Base-by-base conservation (phyloP, 2,797 vertebrate species). In the Arremon brunneinucha region DNA sequence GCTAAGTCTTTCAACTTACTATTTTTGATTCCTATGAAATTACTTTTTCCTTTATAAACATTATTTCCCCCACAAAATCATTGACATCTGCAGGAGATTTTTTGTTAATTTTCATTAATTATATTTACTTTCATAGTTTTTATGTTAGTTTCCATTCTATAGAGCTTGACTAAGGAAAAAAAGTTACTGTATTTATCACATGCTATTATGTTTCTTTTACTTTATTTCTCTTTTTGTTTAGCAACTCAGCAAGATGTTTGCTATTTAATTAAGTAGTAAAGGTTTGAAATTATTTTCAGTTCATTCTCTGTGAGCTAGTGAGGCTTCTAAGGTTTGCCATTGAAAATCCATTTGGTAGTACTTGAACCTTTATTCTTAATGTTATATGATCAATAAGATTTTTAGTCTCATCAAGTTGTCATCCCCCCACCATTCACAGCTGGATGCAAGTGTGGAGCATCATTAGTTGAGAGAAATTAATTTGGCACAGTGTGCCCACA, bases 351-450 rank as follows among this genome's bases (percentile, higher is more conserved):
- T 64, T 83, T 14, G 8, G 14, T 26, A 19, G 64, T 55, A 35
- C 14, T 3, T 32, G 12, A 2, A 5, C 21, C 7, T 83, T 63
- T n/a, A 49, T 37, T 91, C 53, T 72, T 76, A 22, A 50, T 53
- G 13, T 62, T 41, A 35, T 4, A 7, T 23, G 20, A 6, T 22
- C 20, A 59, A 14, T 2, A 62, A 75, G 17, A 49, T 35, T 75
- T 85, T 89, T 35, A 17, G 26, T 46, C 41, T 50, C 21, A 63
- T 80, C 12, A 50, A 23, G 6, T 32, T 68, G 3, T 67, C 1
- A 1, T 26, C 4, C 20, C 11, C 7, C 18, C 8, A 4, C 5
- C 7, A 17, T 37, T 68, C n/a, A 34, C 11, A 59, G 10, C 1
- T 62, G 9, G 21, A 83, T 32, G n/a, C 14, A 83, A 35, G 12